phyloP scores from a whole-genome alignment of 2,888 invertebrate species.

The Sinhomidia bicolor region DNA sequence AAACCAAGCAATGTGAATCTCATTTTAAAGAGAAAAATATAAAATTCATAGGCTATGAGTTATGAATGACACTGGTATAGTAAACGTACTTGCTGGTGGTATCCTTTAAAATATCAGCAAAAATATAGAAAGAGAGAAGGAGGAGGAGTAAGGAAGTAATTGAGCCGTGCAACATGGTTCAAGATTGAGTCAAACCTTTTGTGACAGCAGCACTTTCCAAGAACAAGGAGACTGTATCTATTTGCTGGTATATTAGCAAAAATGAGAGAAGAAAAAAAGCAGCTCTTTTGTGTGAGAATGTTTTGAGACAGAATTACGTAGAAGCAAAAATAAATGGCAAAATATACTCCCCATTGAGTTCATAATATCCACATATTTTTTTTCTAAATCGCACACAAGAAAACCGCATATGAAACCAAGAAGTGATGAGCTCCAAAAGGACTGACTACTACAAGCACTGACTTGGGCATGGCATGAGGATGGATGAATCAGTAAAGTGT shows the following conservation, averaged over 20 bases:
- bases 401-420: background rate
- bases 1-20: too few species aligned
- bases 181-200: conserved; percentile 36
- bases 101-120: background rate
- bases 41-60: background rate
- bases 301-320: background rate
- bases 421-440: background rate
- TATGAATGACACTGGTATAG: background rate
- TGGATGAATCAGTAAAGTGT: too few species aligned
- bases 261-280: background rate
- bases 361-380: background rate
- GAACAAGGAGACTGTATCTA: background rate
- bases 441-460: background rate
- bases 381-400: background rate
- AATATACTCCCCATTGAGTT: background rate
- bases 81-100: background rate
- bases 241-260: background rate
- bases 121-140: background rate
- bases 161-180: conserved; percentile 40
- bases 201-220: conserved; percentile 36
- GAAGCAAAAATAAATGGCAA: background rate
- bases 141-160: background rate
- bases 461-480: background rate
- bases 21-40: too few species aligned
- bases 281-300: background rate